These are phyloP conservation scores for Conops quadrifasciatus DNA, from an alignment of 2,888 invertebrate species.

Conservation along the genomic window DNA sequence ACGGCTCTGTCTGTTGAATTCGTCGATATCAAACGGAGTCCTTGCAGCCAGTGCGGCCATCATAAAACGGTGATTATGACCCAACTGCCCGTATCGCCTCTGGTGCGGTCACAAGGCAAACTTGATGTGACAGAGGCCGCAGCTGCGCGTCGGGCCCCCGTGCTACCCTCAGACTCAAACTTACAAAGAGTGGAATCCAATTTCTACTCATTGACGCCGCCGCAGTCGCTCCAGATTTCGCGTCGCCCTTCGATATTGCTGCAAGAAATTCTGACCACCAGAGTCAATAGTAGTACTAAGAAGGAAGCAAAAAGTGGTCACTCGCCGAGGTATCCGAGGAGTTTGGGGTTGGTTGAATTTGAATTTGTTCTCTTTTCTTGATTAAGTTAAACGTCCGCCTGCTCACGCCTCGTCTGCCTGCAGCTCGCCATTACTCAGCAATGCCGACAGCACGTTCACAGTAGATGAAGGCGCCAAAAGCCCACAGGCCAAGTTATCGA, in stretches of 20 bases:
- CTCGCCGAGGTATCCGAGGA: slow-evolving; percentile 48
- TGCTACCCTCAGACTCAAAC: slow-evolving; percentile 31
- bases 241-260: slow-evolving; percentile 62
- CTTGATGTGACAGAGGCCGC: slow-evolving; percentile 55
- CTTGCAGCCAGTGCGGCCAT: slow-evolving; percentile 60
- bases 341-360: slow-evolving; percentile 53
- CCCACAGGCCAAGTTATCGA: slow-evolving; percentile 58
- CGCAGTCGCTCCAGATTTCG: slow-evolving; percentile 60
- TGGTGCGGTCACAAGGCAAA: slow-evolving; percentile 61
- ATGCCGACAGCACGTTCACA: slow-evolving; percentile 57
- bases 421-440: slow-evolving; percentile 53
- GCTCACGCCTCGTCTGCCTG: slow-evolving; percentile 17
- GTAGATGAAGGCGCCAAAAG: slow-evolving; percentile 57
- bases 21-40: slow-evolving; percentile 53
- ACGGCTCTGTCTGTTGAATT: slow-evolving; percentile 44
- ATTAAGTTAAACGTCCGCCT: slow-evolving; percentile 4
- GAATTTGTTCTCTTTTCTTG: no score
- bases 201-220: slow-evolving; percentile 39
- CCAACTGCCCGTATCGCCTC: slow-evolving; percentile 57
- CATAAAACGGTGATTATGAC: slow-evolving; percentile 61
- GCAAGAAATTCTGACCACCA: slow-evolving; percentile 65
- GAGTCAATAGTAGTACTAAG: slow-evolving; percentile 70
- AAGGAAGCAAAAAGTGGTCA: slow-evolving; percentile 44
- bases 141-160: slow-evolving; percentile 51
- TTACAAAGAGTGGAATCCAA: slow-evolving; percentile 58